These are phyloP conservation scores for Coryphaenoides rupestris DNA, from an alignment of 2,113 vertebrate species.

Conservation along the genomic window DNA sequence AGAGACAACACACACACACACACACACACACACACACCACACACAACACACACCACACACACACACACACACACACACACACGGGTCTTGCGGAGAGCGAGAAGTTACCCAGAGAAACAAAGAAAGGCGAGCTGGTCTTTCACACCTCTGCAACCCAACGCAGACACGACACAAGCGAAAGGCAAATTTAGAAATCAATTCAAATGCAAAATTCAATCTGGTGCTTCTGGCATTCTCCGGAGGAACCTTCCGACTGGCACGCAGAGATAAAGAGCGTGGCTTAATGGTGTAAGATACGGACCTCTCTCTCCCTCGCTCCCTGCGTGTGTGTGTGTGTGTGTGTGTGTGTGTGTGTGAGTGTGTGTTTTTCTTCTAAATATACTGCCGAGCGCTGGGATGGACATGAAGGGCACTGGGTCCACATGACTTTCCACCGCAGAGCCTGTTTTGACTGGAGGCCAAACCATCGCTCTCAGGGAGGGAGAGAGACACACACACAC, in stretches of 20 bases:
- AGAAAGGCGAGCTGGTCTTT: slow-evolving; percentile 42
- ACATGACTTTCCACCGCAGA: slow-evolving; percentile 62
- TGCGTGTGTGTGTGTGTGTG: too few species aligned
- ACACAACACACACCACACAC: slow-evolving; percentile 38
- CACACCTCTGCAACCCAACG: slow-evolving; percentile 39
- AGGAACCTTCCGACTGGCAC: slow-evolving; percentile 20
- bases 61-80: slow-evolving; percentile 33
- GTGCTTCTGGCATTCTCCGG: slow-evolving; percentile 30
- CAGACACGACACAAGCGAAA: neutral
- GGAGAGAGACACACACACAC: slow-evolving; percentile 48
- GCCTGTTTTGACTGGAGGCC: slow-evolving; percentile 51
- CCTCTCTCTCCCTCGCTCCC: slow-evolving; percentile 5
- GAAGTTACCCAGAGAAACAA: slow-evolving; percentile 42
- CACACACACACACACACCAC: slow-evolving; percentile 35
- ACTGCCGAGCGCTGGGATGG: slow-evolving; percentile 40
- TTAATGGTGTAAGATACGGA: slow-evolving; percentile 36
- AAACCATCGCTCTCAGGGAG: slow-evolving; percentile 50
- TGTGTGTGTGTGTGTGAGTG: too few species aligned
- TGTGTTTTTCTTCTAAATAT: slow-evolving; percentile 43
- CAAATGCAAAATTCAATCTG: slow-evolving; percentile 40
- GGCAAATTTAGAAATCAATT: slow-evolving; percentile 34
- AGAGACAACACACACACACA: slow-evolving; percentile 8
- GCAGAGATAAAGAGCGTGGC: slow-evolving; percentile 36
- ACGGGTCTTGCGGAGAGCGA: slow-evolving; percentile 24
- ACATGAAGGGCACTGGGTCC: slow-evolving; percentile 50